Percentiles rank a stretch among this genome's conserved stretches.
These are phyloP conservation scores for Criorhina ranunculi DNA, from an alignment of 2,888 invertebrate species.

Conservation along the genomic window DNA sequence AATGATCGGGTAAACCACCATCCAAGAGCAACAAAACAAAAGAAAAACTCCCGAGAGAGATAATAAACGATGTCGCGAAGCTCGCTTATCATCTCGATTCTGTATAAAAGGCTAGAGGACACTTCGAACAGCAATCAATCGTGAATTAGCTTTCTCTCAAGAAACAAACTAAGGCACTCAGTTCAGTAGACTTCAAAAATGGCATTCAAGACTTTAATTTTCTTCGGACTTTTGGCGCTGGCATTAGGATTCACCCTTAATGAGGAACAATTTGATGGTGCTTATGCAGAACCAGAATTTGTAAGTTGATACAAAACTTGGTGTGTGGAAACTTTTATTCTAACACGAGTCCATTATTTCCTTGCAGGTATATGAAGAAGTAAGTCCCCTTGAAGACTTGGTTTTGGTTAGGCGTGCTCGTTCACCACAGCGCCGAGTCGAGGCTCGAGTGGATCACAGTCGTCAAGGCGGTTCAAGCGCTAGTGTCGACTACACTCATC, in stretches of 20 bases:
- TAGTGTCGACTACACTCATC: constrained; percentile 26
- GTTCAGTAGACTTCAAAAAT: neutral
- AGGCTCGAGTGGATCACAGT: neutral
- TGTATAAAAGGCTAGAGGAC: constrained; percentile 8
- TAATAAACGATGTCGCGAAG: neutral
- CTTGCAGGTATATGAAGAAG: neutral
- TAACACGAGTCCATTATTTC: neutral
- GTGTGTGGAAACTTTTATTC: neutral
- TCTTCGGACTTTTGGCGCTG: constrained; percentile 12
- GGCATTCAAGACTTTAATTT: constrained; percentile 21
- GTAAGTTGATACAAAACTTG: neutral
- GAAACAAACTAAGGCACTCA: neutral
- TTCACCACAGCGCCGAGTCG: constrained; percentile 23
- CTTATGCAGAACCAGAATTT: constrained; percentile 1
- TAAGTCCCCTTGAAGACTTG: neutral
- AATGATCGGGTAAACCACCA: neutral
- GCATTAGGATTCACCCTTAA: constrained; percentile 4
- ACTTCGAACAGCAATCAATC: constrained; percentile 23
- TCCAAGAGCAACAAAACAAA: neutral
- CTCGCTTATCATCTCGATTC: neutral
- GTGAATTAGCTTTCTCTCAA: constrained; percentile 17
- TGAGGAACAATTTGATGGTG: neutral
- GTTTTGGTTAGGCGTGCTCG: constrained; percentile 12
- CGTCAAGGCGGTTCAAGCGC: constrained; percentile 6
- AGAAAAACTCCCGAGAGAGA: neutral